These are phyloP conservation scores for Anas flavirostris DNA, from an alignment of 2,797 vertebrate species.

Conservation along the genomic window DNA sequence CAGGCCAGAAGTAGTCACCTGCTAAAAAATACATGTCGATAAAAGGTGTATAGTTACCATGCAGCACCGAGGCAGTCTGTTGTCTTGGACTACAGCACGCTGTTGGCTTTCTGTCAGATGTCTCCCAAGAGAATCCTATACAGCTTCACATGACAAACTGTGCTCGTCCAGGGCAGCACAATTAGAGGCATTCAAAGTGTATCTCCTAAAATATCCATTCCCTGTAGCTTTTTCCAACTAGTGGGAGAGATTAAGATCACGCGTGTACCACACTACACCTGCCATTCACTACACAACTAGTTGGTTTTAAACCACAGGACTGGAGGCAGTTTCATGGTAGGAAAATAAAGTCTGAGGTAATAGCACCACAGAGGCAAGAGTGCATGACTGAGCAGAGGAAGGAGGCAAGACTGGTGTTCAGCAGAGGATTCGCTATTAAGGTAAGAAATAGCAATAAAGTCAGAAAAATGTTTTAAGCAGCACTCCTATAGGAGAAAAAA, in stretches of 20 bases:
- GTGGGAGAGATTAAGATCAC: constrained; percentile 32
- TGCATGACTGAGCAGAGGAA: neutral
- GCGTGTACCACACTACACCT: constrained; percentile 3
- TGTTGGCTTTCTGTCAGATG: constrained; percentile 26
- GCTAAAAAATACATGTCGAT: constrained; percentile 54
- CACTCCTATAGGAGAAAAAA: neutral
- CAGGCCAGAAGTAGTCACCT: constrained; percentile 32
- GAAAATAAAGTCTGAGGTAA: constrained; percentile 13
- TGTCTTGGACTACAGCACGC: constrained; percentile 24
- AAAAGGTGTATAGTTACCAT: constrained; percentile 52
- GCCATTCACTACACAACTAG: neutral
- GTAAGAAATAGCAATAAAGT: neutral
- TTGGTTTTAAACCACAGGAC: constrained; percentile 7
- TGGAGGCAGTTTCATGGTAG: neutral
- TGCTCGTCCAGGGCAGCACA: neutral
- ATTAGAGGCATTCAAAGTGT: constrained; percentile 1
- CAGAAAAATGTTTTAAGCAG: neutral
- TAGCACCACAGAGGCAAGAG: neutral
- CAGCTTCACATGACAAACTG: constrained; percentile 13
- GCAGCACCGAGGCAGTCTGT: neutral
- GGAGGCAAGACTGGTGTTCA: neutral
- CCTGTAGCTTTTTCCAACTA: neutral
- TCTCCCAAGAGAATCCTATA: constrained; percentile 31
- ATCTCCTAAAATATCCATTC: constrained; percentile 36
- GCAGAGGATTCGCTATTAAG: constrained; percentile 7